Evolutionary conservation across 2,888 invertebrate genomes (phyloP), one percentile per base, ranked within the genome.

Genomic region (Entomobrya multifasciata): DNA sequence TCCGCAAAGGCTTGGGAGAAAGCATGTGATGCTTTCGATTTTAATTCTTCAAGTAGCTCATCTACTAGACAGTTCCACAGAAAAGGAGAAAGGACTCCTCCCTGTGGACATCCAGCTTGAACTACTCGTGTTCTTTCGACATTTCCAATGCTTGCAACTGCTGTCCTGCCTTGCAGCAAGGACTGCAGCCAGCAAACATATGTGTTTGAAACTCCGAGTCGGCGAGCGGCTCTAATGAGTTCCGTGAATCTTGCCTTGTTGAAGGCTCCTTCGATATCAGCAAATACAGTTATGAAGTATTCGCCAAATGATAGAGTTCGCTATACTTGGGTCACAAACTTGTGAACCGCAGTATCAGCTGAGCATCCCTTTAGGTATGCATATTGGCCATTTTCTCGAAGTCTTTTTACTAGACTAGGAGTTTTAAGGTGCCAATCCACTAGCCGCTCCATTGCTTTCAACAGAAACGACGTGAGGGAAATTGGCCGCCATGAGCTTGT

Each of bases 31-130:
- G 22, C 22, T 6, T 25, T 49, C 5, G 52, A 20, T 15, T 88
- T 81, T 4, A 91, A 87, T 70, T 78, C 25, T 1, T 36, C 13
- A 0, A 91, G 81, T 0, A 91, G 87, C 8, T 86, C 90, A 78
- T 91, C 90, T 11, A 91, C 88, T 10, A 92, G 90, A 4, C 91
- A 87, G 65, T 81, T 89, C 91, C 92, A 92, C 60, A 91, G 85
- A 0, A 92, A 88, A 0, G 92, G 92, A 1, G 91, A 92, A 0
- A 91, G 88, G 1, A 91, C 91, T 6, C 91, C 91, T 0, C 91
- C 91, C 85, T 92, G 92, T 11, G 91, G 91, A 80, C 91, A 92
- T 6, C 91, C 91, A 41, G 88, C 82, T 1, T 57, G 55, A 6
- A 86, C 86, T 13, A 8, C 49, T 30, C 44, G 81, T 3, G 27